Percentiles rank a stretch among this genome's conserved stretches.
Evolutionary conservation across 2,888 invertebrate genomes (phyloP).

Genomic region (Thelaira solivaga): DNA sequence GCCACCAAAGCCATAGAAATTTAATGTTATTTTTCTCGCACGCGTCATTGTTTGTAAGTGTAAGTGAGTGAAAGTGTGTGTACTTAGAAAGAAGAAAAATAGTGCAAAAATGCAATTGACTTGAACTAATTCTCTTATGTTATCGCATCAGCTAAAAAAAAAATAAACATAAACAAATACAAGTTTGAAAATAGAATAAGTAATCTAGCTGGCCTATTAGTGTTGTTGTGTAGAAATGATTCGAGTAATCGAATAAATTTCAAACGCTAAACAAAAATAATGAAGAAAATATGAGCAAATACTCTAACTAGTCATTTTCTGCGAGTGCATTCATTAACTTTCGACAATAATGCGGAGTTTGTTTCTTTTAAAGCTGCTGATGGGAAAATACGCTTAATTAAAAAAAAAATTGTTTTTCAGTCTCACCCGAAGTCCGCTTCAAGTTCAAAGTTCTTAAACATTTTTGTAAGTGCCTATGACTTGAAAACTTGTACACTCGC

Average conservation of each 20-base stretch:
- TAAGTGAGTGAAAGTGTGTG: neutral
- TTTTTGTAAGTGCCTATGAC: too few species aligned
- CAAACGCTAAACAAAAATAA: neutral
- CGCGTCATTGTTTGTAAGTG: conserved; percentile 22
- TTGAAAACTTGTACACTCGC: too few species aligned
- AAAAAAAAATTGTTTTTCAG: too few species aligned
- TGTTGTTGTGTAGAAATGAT: neutral
- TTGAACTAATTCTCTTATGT: conserved; percentile 52
- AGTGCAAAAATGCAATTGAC: conserved; percentile 53
- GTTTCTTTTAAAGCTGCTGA: too few species aligned
- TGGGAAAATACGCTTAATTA: too few species aligned
- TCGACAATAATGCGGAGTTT: too few species aligned
- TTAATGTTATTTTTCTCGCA: conserved; percentile 53
- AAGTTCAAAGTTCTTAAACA: too few species aligned
- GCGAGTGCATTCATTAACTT: too few species aligned
- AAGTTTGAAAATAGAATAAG: neutral
- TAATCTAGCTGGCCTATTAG: neutral
- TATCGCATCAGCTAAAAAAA: conserved; percentile 34
- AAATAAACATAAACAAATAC: neutral
- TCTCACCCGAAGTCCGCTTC: too few species aligned
- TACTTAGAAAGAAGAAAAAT: conserved; percentile 26
- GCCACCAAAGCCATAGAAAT: conserved; percentile 31
- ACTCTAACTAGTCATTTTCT: too few species aligned
- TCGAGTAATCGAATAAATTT: neutral
- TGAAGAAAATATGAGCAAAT: too few species aligned